These are phyloP conservation scores for Diadophis punctatus DNA, from an alignment of 2,113 vertebrate genomes.

Conservation along the genomic window DNA sequence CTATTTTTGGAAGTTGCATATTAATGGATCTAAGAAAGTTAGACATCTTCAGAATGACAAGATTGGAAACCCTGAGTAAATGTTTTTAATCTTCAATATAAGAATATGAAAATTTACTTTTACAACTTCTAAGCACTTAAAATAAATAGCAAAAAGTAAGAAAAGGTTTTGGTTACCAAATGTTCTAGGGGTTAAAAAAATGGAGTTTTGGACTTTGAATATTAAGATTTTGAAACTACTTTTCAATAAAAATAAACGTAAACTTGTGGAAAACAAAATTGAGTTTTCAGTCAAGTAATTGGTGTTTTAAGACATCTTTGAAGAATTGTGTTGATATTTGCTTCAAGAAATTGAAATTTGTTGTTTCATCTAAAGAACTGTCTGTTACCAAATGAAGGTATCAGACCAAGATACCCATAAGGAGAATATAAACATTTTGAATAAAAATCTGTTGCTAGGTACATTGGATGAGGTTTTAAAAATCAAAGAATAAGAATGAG, in stretches of 20 bases:
- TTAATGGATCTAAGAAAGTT: not conserved
- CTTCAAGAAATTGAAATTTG: not conserved
- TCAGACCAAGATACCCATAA: not conserved
- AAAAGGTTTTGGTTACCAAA: not conserved
- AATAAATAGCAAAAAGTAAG: not conserved
- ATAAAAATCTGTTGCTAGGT: not conserved
- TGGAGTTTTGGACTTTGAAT: not conserved
- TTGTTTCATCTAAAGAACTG: not conserved
- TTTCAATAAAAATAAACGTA: not conserved
- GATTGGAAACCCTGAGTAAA: not conserved
- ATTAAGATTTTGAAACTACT: not conserved
- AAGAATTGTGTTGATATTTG: not conserved
- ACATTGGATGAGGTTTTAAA: not conserved
- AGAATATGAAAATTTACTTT: not conserved
- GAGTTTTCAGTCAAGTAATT: not conserved
- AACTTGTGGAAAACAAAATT: not conserved
- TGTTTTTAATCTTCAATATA: not conserved
- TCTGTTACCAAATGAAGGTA: not conserved
- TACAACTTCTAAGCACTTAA: not conserved
- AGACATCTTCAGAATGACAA: not conserved
- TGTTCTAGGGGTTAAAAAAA: not conserved
- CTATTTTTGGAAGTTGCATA: not conserved
- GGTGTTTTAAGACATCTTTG: not conserved
- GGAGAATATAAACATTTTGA: not conserved
- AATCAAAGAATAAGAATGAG: not conserved